Evolutionary conservation across 30 jellyfish, hydroid and myxozoan genomes (phyloP).

Genomic region (Aurelia sp.): DNA sequence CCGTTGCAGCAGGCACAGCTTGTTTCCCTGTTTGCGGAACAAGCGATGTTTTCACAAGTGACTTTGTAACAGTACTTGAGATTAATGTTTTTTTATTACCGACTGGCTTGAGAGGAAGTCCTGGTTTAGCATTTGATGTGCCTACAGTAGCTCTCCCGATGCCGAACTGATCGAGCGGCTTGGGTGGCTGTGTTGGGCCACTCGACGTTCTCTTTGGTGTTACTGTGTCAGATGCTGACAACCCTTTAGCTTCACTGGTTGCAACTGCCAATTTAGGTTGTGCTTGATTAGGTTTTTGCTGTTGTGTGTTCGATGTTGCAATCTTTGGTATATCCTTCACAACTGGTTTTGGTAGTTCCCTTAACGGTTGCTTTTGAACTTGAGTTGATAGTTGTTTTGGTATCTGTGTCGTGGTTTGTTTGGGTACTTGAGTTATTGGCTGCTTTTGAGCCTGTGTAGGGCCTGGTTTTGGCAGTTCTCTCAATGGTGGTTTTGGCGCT

Average conservation of each 20-base stretch:
- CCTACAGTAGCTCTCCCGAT: no score
- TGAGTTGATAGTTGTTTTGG: background rate
- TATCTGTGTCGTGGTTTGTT: background rate
- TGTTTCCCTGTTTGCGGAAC: background rate
- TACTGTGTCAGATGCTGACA: no score
- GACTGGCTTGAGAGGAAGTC: background rate
- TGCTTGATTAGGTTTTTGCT: no score
- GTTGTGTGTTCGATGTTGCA: no score
- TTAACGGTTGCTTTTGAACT: background rate
- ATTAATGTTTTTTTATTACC: background rate
- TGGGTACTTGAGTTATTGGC: no score
- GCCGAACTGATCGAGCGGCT: no score
- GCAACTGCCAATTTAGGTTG: no score
- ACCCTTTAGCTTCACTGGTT: no score
- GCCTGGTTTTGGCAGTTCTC: slow-evolving; percentile 8
- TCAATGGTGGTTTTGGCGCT: background rate
- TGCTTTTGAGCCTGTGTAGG: no score
- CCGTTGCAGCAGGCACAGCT: background rate
- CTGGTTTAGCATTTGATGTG: background rate
- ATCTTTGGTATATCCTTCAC: no score
- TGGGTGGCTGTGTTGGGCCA: no score
- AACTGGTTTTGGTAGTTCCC: background rate
- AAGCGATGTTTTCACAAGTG: background rate
- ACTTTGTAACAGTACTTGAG: background rate
- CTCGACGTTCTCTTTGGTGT: no score